A percentile compares a stretch with the other conserved stretches of the same genome.
phyloP scores from a whole-genome alignment of 2,888 invertebrate genomes.

The Strigamia transsilvanica region DNA sequence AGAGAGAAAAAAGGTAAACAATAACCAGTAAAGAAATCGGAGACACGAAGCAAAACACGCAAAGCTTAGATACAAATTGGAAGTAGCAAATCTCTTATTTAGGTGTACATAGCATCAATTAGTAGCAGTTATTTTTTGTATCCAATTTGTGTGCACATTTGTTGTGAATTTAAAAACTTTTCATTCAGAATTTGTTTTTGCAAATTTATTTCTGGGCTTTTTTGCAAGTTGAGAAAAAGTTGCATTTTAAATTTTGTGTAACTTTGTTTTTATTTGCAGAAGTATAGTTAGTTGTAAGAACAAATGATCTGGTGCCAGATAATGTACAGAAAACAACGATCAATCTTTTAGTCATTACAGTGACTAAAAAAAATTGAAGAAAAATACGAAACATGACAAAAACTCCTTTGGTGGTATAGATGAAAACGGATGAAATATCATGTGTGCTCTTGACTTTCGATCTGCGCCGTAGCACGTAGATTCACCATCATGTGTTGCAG shows the following conservation, averaged over 20 bases:
- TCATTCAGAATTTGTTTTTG: neutral
- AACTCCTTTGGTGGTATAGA: neutral
- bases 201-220: too few species aligned
- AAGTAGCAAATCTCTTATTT: too few species aligned
- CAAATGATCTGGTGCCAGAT: neutral
- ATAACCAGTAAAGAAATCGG: too few species aligned
- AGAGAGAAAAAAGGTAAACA: too few species aligned
- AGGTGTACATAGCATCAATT: too few species aligned
- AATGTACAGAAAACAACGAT: conserved; percentile 4
- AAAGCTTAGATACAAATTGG: too few species aligned
- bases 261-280: conserved; percentile 24
- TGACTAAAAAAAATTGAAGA: neutral
- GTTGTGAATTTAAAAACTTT: too few species aligned
- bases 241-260: neutral
- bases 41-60: too few species aligned
- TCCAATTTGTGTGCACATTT: too few species aligned
- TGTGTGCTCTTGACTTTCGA: conserved; percentile 31
- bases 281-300: conserved; percentile 11
- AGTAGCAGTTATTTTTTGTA: too few species aligned
- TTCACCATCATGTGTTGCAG: conserved; percentile 22
- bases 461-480: neutral
- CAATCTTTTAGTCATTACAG: conserved; percentile 17
- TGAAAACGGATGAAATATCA: conserved; percentile 25
- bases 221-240: neutral
- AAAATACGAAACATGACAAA: neutral